These are phyloP conservation scores for Augochlorella aurata DNA, from an alignment of 2,888 invertebrate genomes.

Conservation along the genomic window DNA sequence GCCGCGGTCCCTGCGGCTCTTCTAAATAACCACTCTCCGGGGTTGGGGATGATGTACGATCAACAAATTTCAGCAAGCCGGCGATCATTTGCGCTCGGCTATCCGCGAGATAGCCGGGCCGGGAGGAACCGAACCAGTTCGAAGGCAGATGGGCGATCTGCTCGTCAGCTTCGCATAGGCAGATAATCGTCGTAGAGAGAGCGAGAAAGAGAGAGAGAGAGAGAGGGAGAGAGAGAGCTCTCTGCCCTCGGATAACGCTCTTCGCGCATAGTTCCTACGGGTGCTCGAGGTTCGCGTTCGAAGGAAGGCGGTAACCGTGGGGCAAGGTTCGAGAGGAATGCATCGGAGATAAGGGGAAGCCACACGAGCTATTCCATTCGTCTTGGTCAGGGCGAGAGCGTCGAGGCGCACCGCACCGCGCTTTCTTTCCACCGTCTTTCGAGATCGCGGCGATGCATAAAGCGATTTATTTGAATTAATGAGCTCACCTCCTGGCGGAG, in stretches of 20 bases:
- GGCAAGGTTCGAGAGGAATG: conserved; percentile 66
- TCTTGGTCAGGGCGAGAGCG: conserved; percentile 68
- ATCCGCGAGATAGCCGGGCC: not conserved
- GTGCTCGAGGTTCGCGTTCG: conserved; percentile 40
- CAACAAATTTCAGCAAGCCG: conserved; percentile 7
- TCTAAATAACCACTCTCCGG: not conserved
- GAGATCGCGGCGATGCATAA: conserved; percentile 73
- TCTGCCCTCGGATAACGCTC: conserved; percentile 5
- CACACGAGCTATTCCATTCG: conserved; percentile 67
- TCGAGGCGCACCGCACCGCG: conserved; percentile 43
- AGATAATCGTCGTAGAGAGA: conserved; percentile 21
- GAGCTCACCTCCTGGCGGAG: conserved; percentile 67
- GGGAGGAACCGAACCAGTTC: conserved; percentile 15
- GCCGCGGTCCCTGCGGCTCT: not conserved
- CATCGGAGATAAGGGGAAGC: conserved; percentile 66
- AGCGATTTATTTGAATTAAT: conserved; percentile 76
- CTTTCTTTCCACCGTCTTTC: conserved; percentile 56
- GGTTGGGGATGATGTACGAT: not conserved
- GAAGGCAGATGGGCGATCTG: conserved; percentile 24
- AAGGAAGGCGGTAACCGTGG: conserved; percentile 40
- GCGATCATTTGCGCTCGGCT: conserved; percentile 15
- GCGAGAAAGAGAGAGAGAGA: too few relatives aligned
- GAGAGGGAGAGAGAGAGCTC: not conserved
- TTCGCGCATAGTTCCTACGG: conserved; percentile 32
- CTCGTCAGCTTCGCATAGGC: conserved; percentile 26